Evolutionary conservation across 2,113 vertebrate species (phyloP).

Genomic region (Morone chrysops): DNA sequence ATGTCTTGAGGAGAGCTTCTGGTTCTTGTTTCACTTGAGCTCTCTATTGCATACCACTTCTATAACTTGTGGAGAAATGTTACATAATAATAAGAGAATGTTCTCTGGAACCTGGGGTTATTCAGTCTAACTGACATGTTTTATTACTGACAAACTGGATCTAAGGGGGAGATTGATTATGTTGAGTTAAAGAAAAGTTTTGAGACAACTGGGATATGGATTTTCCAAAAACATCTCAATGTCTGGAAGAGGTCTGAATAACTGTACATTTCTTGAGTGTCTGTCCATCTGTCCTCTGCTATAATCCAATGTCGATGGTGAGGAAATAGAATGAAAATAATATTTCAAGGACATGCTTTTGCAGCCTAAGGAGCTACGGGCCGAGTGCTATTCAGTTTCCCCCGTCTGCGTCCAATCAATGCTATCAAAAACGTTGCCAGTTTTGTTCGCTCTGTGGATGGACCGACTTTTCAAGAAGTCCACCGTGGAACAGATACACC

Average conservation of each 20-base stretch:
- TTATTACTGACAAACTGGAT: neutral
- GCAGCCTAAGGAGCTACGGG: neutral
- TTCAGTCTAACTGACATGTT: neutral
- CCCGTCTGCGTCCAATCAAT: conserved; percentile 32
- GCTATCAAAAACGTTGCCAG: conserved; percentile 20
- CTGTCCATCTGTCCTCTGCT: neutral
- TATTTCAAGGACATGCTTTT: conserved; percentile 54
- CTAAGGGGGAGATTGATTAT: neutral
- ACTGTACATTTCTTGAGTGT: neutral
- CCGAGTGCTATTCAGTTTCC: conserved; percentile 36
- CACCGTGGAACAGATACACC: conserved; percentile 44
- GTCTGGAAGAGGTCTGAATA: neutral
- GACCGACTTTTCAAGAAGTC: conserved; percentile 55
- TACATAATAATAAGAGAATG: neutral
- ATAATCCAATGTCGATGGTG: neutral
- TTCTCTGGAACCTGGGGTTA: neutral
- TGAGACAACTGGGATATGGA: neutral
- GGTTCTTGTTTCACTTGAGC: neutral
- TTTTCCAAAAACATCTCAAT: neutral
- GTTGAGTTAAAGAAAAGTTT: neutral
- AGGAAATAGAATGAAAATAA: conserved; percentile 20
- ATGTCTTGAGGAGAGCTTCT: no score
- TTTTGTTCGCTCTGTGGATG: conserved; percentile 4
- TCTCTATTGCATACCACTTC: neutral
- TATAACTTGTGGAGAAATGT: neutral